Evolutionary conservation across 2,797 vertebrate genomes (phyloP), one percentile per base, ranked within the genome.

Genomic region (Urophycis tenuis): DNA sequence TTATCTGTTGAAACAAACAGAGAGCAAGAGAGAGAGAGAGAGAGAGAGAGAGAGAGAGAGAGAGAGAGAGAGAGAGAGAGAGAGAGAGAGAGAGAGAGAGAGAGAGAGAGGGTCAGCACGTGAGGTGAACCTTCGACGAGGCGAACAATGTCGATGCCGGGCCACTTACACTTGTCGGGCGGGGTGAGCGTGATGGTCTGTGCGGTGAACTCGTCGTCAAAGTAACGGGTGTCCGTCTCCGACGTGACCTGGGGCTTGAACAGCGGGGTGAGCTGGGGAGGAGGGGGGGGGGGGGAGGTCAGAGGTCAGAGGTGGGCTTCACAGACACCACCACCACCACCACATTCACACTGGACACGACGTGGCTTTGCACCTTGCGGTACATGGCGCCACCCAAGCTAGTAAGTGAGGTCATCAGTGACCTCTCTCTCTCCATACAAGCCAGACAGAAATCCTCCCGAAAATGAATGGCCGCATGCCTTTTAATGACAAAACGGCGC

Each of bases 201-300:
- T 0, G 95, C 95, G 0, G 95, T 96, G 92, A 96, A 96, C 85
- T 96, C 95, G 0, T 96, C 95, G 0, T 96, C 95, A 11, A 96
- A 96, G 84, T 96, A 96, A 75, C 95, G 91, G 0, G 95, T 96
- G 89, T 96, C 95, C 0, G 95, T 93, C 88, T 96, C 95, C 0
- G 95, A 96, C 0, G 95, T 95, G 79, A 96, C 95, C 81, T 96
- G 95, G 2, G 95, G 95, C 85, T 93, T 95, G 89, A 96, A 96
- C 1, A 94, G 94, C 0, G 95, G 95, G 30, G 85, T 91, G 74
- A 96, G 93, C 95, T 96, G 74, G 53, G 1, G 39, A 0, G 22
- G 0, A 3, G 53, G 53, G 3, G 53, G 53, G 53, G 1, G 39
- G 0, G 22, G 0, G 8, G 53, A n/a, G 3, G 53, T 22, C 53